phyloP scores from a whole-genome alignment of 2,113 vertebrate species.

The Chroicocephalus ridibundus region DNA sequence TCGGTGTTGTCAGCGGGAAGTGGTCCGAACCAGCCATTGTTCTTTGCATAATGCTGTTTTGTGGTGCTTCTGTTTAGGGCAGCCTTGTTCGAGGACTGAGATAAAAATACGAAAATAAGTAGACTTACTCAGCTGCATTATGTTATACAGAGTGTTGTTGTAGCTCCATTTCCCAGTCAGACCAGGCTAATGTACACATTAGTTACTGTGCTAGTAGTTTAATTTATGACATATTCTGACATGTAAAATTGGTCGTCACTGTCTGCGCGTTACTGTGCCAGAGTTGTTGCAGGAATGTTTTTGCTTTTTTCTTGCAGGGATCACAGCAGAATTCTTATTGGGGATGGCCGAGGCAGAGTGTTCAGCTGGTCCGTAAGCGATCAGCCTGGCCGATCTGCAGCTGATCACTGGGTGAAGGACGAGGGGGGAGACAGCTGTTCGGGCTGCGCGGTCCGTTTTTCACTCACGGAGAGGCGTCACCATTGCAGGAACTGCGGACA shows the following conservation, averaged over 20 bases:
- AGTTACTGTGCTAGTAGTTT: neutral
- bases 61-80: neutral
- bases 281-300: neutral
- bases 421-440: constrained; percentile 97
- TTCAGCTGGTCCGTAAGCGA: constrained; percentile 99
- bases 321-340: constrained; percentile 97
- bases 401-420: constrained; percentile 98
- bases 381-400: constrained; percentile 92
- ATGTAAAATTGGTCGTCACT: rapidly evolving
- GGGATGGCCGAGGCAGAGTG: constrained; percentile 91
- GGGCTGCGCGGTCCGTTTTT: constrained; percentile 89
- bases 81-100: neutral
- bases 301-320: constrained; percentile 75
- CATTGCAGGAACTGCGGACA: constrained; percentile 98
- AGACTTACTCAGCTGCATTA: neutral
- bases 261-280: rapidly evolving
- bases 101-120: neutral
- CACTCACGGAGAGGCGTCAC: constrained; percentile 93
- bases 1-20: neutral
- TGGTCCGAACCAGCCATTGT: rapidly evolving
- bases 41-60: neutral
- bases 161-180: neutral
- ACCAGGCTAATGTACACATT: rapidly evolving
- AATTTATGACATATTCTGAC: rapidly evolving
- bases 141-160: neutral